Base-by-base conservation (phyloP, 2,888 invertebrate genomes). In the Trachelus iudaicus region DNA sequence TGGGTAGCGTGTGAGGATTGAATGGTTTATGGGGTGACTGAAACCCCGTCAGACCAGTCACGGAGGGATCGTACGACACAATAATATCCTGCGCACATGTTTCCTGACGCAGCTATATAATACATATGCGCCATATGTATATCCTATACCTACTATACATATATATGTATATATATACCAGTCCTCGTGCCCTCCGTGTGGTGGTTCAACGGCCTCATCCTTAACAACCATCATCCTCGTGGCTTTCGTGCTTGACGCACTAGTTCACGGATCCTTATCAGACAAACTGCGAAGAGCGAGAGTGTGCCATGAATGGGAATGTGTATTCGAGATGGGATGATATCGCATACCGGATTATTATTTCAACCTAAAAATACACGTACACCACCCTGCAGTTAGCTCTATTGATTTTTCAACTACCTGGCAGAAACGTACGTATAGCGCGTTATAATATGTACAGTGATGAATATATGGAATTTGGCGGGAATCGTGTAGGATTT, bases 131-230 rank as follows among this genome's bases (percentile, higher is more conserved):
- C 15, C 34, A 71, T 71, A 56, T 23, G 56, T 9, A 56, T 56
- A 56, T 15, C 6, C 15, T 9, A 9, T 56, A 56, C 56, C 23
- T 56, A 23, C 23, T 23, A 23, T 23, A 56, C 56, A 56, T 23
- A 37, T 3, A 6, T 6, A 6, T 15, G 15, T 15, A 15, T 37
- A 15, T 6, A 40, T 15, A 40, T 23, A 23, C 74, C 34, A 74
- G 6, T 35, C 74, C n/a, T 30, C 74, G 33, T 13, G 12, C n/a
- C 30, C 35, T n/a, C n/a, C 74, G 35, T 71, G 71, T 23, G 35
- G 12, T n/a, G 78, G 83, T 83, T 83, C 83, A 83, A 83, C 31
- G 83, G 82, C 83, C 83, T 77, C 83, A 79, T 82, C 80, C 81
- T 83, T 79, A 82, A 82, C 83, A 82, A 79, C 78, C 83, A 82